Evolutionary conservation across 2,113 vertebrate genomes (phyloP), one percentile per base, ranked within the genome.

Genomic region (Cariama cristata): DNA sequence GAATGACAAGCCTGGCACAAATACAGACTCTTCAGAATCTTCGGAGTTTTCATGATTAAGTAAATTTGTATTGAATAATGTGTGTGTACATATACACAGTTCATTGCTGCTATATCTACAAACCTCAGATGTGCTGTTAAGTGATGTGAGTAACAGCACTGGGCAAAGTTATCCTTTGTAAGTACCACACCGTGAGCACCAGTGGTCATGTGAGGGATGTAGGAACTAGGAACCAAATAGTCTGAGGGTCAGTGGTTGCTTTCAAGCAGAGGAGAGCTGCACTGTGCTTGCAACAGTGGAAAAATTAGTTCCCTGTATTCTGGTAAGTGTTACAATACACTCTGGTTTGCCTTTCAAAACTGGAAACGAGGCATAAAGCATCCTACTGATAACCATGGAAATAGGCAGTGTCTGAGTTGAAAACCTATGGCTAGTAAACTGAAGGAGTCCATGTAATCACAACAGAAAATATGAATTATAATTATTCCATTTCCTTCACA

Each of bases 71-170:
- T 47, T 5, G 9, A n/a, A 16, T 49, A 15, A 4, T 6, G 20
- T n/a, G 35, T 55, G 21, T 23, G 27, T 30, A 28, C 7, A 3
- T 23, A 8, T 5, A 30, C 4, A 4, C 0, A 1, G 23, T 32
- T 73, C 27, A 8, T 21, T 67, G 53, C 45, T 88, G 60, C 22
- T 89, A 0, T 30, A 20, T 38, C 30, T 33, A 12, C 42, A 56
- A 58, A 11, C 18, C n/a, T 66, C 50, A 56, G 32, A 20, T 0
- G 0, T 56, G 26, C 50, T 50, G 0, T 60, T 11, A 33, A 68
- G 14, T 14, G 17, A 27, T 38, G 19, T 35, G 40, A 45, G 17
- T 27, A 16, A 7, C 11, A 62, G 62, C 14, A 30, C n/a, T 27
- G 35, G 32, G 26, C 16, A 3, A 23, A 50, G 32, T 30, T 40